Evolutionary conservation across 2,888 invertebrate species (phyloP).

Genomic region (Diogma glabrata): DNA sequence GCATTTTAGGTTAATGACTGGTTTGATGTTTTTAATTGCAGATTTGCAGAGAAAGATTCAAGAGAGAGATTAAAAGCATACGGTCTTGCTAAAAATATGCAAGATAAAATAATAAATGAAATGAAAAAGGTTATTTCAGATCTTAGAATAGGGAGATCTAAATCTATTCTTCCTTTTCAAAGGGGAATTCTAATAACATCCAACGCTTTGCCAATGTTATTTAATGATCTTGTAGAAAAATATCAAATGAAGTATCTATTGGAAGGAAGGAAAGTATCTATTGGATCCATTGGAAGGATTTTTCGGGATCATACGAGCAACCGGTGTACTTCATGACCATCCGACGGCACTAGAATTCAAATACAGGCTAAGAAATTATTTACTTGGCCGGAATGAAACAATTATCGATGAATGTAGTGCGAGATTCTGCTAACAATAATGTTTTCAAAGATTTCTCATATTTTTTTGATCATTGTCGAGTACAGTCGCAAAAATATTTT

Average conservation of each 20-base stretch:
- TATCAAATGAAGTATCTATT: slow-evolving; percentile 19
- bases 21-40: slow-evolving; percentile 21
- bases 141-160: slow-evolving; percentile 17
- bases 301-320: no score
- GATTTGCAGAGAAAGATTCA: slow-evolving; percentile 13
- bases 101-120: slow-evolving; percentile 19
- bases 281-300: no score
- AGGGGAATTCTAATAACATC: no score
- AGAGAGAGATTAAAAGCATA: slow-evolving; percentile 18
- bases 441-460: no score
- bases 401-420: no score
- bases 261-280: no score
- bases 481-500: no score
- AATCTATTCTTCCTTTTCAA: slow-evolving; percentile 21
- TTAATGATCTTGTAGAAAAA: slow-evolving; percentile 13
- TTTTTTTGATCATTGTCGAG: no score
- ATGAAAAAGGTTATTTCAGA: slow-evolving; percentile 17
- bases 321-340: not conserved
- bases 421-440: no score
- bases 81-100: slow-evolving; percentile 17
- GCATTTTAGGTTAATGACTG: slow-evolving; percentile 18
- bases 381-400: slow-evolving; percentile 17
- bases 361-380: not conserved
- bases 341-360: not conserved
- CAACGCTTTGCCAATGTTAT: no score